Evolutionary conservation across 2,113 vertebrate genomes (phyloP), one percentile per base, ranked within the genome.

Genomic region (Callopanchax toddi): DNA sequence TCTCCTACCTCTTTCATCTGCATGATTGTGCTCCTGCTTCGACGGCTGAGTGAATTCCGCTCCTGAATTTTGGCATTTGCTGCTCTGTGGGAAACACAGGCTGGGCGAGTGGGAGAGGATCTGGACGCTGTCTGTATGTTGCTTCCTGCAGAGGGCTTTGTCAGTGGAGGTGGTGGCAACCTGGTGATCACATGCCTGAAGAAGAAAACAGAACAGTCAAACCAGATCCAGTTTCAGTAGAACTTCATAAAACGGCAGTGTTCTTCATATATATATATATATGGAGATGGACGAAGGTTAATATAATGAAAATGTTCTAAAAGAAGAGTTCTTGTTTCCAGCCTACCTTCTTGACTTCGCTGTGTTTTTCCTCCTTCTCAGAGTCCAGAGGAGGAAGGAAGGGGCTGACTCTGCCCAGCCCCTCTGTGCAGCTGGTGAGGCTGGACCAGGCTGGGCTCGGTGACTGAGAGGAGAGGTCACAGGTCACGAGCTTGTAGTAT

Each of bases 401-500:
- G 23, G 92, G 85, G 76, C 94, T 94, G 39, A 86, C 89, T 66
- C 90, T 91, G 84, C 89, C 88, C 39, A 90, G 94, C 51, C 93
- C 95, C 74, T 96, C 95, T 0, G 91, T 93, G 83, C 92, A 95
- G 81, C 94, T 94, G 55, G 93, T 94, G 76, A 94, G 87, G 60
- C 95, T 95, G 39, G 95, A 96, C 84, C 94, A 95, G 1, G 93
- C 94, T 0, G 94, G 95, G 67, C 95, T 97, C 32, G 95, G 94
- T 1, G 96, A 98, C 60, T 96, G 95, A 68, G 96, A 97, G 42
- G 96, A 95, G 53, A 98, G 87, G 87, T 99, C 97, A 77, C 95
- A 98, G 0, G 94, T 96, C 79, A 99, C 97, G 46, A 99, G 91
- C 76, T 96, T 98, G 60, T 99, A 99, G 81, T 99, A 99, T 88